Evolutionary conservation across 92 coral and sea anemone genomes (phyloP).

Genomic region (Paramuricea clavata): DNA sequence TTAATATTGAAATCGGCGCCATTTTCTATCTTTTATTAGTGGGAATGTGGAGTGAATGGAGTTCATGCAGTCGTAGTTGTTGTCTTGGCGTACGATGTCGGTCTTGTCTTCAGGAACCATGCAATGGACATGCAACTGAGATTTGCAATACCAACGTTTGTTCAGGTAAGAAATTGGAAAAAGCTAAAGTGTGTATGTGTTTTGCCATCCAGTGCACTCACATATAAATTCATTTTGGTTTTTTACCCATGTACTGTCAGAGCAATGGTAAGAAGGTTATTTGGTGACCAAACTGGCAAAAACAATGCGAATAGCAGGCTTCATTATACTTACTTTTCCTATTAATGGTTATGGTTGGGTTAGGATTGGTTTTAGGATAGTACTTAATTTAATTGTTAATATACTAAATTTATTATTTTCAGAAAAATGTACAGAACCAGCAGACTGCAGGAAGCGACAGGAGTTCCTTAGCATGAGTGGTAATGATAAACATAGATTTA

Average conservation of each 20-base stretch:
- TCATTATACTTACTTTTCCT: too few relatives aligned
- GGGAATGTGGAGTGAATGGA: slow-evolving; percentile 25
- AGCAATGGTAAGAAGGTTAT: too few relatives aligned
- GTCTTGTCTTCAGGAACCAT: neutral
- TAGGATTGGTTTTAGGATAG: too few relatives aligned
- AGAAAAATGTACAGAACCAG: slow-evolving; percentile 3
- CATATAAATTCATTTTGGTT: too few relatives aligned
- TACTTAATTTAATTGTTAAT: neutral
- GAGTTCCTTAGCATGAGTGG: slow-evolving; percentile 5
- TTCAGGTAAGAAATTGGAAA: slow-evolving; percentile 4
- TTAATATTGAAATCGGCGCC: too few relatives aligned
- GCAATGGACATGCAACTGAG: slow-evolving; percentile 1
- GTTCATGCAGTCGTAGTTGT: slow-evolving; percentile 25
- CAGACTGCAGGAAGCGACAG: neutral
- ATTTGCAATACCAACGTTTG: slow-evolving; percentile 13
- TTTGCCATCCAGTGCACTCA: too few relatives aligned
- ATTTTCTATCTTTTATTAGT: neutral
- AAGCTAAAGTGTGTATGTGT: too few relatives aligned
- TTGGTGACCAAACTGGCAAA: too few relatives aligned
- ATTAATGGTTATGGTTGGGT: too few relatives aligned
- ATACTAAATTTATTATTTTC: neutral
- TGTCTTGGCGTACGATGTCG: slow-evolving; percentile 25
- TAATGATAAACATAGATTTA: slow-evolving; percentile 5
- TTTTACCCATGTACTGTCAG: too few relatives aligned
- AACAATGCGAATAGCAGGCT: too few relatives aligned